Base-by-base conservation (phyloP, 2,113 vertebrate species). In the Seriola rivoliana region DNA sequence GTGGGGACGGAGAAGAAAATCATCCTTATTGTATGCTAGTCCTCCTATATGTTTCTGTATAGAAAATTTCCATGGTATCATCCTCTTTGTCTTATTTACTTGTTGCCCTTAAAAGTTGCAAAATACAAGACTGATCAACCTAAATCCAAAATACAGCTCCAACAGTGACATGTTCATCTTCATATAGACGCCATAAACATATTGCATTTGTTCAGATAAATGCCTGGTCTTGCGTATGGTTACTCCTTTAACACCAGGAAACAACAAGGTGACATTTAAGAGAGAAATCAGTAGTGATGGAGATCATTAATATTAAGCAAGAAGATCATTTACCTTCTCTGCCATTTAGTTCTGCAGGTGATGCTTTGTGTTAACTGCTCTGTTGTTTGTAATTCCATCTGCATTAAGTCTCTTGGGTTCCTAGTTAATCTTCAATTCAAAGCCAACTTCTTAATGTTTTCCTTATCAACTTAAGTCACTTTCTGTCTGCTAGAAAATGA, bases 1-100 rank as follows among this genome's bases (percentile, higher is more conserved):
- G 44, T 21, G 6, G 34, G 54, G 16, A 78, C 81, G 40, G 67
- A 17, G 29, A 70, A 66, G 44, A 23, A 78, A 89, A 80, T 57
- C 1, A 23, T 60, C 36, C 3, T 60, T 42, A 63, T 11, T 64
- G 5, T 75, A 32, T 19, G 8, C 2, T 46, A 19, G 44, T 80
- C 21, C 25, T 0, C 4, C 11, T 5, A 38, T 54, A 54, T 8
- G 21, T 3, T 64, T 5, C 40, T 78, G 32, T 32, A 60, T 42
- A 11, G 0, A 54, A 44, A 8, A 8, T 58, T 13, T 52, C 17
- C n/a, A 68, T 73, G 21, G 4, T 8, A 16, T 32, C 23, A 29
- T 1, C n/a, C 23, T 4, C 55, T 55, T 50, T 68, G 16, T 19
- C 8, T 2, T 75, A 5, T 63, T 34, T 16, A 38, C 19, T 1